Evolutionary conservation across 2,888 invertebrate species (phyloP).

Genomic region (Pandemis corylana): DNA sequence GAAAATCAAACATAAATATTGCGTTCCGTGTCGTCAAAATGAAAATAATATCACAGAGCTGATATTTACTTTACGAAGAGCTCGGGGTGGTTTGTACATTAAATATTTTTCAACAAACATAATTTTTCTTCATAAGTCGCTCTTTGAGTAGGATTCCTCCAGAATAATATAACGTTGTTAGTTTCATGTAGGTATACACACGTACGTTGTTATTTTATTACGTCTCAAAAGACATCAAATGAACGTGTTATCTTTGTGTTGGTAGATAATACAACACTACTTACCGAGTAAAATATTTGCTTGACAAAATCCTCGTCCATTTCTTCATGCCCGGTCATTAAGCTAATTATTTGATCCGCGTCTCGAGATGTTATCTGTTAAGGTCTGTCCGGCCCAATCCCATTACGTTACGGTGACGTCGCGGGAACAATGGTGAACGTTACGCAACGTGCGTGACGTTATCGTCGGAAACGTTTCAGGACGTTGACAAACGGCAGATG

Average conservation of each 20-base stretch:
- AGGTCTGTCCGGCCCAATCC: constrained; percentile 27
- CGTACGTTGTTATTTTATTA: not conserved
- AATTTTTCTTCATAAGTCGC: not conserved
- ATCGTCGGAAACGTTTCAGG: constrained; percentile 17
- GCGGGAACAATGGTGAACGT: constrained; percentile 18
- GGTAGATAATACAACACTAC: constrained; percentile 2
- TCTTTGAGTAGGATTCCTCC: not conserved
- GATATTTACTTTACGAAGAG: not conserved
- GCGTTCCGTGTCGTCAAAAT: not conserved
- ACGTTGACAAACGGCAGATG: constrained; percentile 30
- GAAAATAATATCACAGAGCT: constrained; percentile 1
- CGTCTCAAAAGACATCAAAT: not conserved
- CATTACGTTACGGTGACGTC: constrained; percentile 31
- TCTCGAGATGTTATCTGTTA: constrained; percentile 35
- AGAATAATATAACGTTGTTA: not conserved
- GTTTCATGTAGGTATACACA: not conserved
- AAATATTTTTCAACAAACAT: not conserved
- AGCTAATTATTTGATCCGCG: constrained; percentile 40
- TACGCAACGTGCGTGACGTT: constrained; percentile 20
- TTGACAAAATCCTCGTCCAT: constrained; percentile 35
- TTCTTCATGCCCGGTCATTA: constrained; percentile 38
- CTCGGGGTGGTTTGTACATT: not conserved
- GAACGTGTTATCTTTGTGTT: constrained; percentile 2
- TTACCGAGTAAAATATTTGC: constrained; percentile 25
- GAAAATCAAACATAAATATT: not conserved